These are phyloP conservation scores for Athene noctua DNA, from an alignment of 2,113 vertebrate species.

Conservation along the genomic window DNA sequence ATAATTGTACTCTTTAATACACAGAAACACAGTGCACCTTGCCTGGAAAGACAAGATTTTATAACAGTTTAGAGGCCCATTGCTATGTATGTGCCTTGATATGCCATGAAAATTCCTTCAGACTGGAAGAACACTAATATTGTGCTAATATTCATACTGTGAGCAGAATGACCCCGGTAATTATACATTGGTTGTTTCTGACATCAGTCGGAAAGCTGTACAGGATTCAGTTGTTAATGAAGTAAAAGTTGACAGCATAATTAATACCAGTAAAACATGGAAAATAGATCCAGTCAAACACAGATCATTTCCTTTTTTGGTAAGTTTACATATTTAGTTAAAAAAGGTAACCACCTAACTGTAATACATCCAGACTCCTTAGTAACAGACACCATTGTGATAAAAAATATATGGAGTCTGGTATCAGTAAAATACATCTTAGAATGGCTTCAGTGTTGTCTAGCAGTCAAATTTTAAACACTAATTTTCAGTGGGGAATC, in stretches of 20 bases:
- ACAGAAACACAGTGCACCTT: neutral
- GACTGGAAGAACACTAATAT: neutral
- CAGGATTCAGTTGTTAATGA: neutral
- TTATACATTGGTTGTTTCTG: neutral
- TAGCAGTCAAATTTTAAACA: neutral
- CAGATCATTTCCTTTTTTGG: neutral
- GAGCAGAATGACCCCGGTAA: neutral
- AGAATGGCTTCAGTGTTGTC: neutral
- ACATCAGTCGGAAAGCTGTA: neutral
- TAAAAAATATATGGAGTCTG: neutral
- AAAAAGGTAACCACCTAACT: neutral
- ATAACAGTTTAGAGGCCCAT: neutral
- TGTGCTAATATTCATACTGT: neutral
- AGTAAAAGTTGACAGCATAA: neutral
- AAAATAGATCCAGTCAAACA: neutral
- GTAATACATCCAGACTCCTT: neutral
- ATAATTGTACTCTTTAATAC: neutral
- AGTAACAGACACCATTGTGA: neutral
- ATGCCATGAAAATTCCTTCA: neutral
- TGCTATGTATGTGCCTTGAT: neutral
- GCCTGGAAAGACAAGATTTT: neutral
- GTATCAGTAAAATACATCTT: neutral
- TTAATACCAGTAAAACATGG: neutral
- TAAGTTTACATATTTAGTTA: neutral
- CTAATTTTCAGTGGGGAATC: neutral